These are phyloP conservation scores for Mayetiola destructor DNA, from an alignment of 2,888 invertebrate genomes.

Conservation along the genomic window DNA sequence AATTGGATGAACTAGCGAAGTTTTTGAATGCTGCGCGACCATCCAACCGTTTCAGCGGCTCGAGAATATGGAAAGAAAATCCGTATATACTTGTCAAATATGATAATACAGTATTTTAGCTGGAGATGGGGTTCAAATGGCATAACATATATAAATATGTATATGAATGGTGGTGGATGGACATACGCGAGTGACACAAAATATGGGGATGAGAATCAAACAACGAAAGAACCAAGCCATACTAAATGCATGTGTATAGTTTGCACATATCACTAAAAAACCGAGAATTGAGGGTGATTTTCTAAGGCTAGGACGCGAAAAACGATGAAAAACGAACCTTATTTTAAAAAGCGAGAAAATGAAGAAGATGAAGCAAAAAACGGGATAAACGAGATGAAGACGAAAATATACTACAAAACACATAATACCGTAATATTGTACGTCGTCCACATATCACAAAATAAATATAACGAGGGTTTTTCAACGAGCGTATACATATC, in stretches of 20 bases:
- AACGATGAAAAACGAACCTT: slow-evolving; percentile 11
- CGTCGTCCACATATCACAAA: too few species aligned
- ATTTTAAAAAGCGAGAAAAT: slow-evolving; percentile 5
- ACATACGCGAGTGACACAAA: neutral
- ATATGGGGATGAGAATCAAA: neutral
- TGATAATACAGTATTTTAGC: too few species aligned
- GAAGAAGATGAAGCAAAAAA: neutral
- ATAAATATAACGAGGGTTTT: slow-evolving; percentile 10
- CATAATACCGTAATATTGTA: too few species aligned
- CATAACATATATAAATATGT: too few species aligned
- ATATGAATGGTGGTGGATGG: too few species aligned
- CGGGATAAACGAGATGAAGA: neutral
- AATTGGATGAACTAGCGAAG: slow-evolving; percentile 10
- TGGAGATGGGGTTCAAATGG: too few species aligned
- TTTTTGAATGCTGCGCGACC: neutral
- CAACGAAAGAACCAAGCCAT: neutral
- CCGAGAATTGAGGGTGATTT: neutral
- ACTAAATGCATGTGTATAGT: too few species aligned
- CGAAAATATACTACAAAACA: too few species aligned
- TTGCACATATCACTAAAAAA: too few species aligned
- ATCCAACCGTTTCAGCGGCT: neutral
- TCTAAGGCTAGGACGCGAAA: slow-evolving; percentile 11
- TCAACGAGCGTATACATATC: slow-evolving; percentile 1
- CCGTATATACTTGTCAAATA: slow-evolving; percentile 3
- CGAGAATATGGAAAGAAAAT: neutral